phyloP scores from a whole-genome alignment of 1,140 invertebrate genomes.

The Hypothenemus hampei region DNA sequence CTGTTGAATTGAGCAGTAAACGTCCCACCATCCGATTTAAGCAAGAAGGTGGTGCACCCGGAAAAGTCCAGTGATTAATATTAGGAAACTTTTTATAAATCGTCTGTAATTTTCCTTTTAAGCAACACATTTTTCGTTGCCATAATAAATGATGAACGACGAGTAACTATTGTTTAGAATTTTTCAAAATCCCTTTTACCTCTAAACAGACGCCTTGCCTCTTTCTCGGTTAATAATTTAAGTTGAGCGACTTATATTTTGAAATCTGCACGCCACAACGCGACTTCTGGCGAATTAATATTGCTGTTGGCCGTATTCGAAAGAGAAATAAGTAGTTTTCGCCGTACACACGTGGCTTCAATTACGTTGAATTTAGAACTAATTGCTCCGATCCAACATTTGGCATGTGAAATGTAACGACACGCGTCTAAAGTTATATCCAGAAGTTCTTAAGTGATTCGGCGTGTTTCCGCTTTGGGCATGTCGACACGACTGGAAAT shows the following conservation, averaged over 20 bases:
- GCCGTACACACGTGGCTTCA: conserved; percentile 15
- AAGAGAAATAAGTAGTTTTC: conserved; percentile 5
- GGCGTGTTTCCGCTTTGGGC: conserved; percentile 19
- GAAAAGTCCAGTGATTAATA: too few species aligned
- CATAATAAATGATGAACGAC: too few species aligned
- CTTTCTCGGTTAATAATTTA: conserved; percentile 18
- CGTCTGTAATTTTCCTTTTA: too few species aligned
- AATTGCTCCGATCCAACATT: conserved; percentile 14
- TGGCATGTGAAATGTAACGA: conserved; percentile 18
- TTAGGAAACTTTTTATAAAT: too few species aligned
- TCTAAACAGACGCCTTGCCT: too few species aligned
- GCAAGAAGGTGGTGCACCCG: too few species aligned
- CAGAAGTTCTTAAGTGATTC: conserved; percentile 18
- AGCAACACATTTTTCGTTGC: too few species aligned
- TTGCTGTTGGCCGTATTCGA: too few species aligned
- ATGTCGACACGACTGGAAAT: conserved; percentile 8
- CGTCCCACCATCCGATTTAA: too few species aligned
- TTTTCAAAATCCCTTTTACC: too few species aligned
- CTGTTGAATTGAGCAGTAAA: too few species aligned
- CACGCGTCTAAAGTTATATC: conserved; percentile 23
- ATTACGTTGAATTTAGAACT: conserved; percentile 19
- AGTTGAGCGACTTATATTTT: conserved; percentile 14
- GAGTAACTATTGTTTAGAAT: too few species aligned
- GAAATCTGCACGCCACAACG: conserved; percentile 18
- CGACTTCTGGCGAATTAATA: conserved; percentile 13